Evolutionary conservation across 2,113 vertebrate species (phyloP).

Genomic region (Casuarius casuarius): DNA sequence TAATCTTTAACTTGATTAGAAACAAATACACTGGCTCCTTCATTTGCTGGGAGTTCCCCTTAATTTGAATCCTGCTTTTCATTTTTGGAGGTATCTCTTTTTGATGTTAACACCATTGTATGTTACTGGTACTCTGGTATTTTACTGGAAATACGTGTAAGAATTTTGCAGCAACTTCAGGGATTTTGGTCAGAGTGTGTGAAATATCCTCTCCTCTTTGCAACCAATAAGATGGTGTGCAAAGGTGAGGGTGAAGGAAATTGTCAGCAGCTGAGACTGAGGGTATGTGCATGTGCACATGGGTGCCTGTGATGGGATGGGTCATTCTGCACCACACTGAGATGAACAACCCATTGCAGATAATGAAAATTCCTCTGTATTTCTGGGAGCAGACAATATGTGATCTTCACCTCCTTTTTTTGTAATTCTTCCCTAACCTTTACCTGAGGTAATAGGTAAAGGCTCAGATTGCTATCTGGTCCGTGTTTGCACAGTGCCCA

Average conservation of each 20-base stretch:
- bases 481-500: background rate
- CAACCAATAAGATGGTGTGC: background rate
- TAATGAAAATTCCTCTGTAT: background rate
- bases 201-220: background rate
- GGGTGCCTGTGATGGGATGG: background rate
- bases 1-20: slow-evolving; percentile 23
- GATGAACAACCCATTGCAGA: background rate
- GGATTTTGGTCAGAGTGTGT: background rate
- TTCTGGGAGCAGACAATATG: background rate
- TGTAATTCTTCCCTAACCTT: background rate
- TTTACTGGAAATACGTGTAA: background rate
- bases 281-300: rapidly evolving
- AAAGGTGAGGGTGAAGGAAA: background rate
- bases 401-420: background rate
- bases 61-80: slow-evolving; percentile 32
- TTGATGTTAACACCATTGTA: background rate
- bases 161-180: background rate
- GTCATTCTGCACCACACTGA: background rate
- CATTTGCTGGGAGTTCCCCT: background rate
- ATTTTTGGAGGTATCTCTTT: background rate
- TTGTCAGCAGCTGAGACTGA: background rate
- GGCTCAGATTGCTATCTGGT: background rate
- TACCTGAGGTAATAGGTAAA: background rate
- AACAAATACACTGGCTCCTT: background rate
- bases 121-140: background rate